Conservation (phyloP, 2,888 invertebrate species). For the Nomada fucata region DNA sequence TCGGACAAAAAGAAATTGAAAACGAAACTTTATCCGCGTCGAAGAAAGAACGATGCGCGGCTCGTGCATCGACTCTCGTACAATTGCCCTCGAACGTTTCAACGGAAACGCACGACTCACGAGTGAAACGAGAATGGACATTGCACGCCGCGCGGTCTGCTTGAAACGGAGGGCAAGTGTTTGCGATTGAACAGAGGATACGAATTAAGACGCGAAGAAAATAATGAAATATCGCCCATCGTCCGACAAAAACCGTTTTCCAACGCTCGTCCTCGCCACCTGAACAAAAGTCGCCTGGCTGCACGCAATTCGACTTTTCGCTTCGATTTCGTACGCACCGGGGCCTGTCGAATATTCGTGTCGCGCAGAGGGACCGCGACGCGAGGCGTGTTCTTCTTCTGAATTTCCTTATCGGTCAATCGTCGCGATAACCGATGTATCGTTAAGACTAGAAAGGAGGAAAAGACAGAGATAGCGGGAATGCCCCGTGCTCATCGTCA, state of each 20-base stretch:
- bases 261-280: too few species aligned
- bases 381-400: background rate
- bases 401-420: conserved; percentile 3
- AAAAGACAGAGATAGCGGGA: conserved; percentile 37
- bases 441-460: conserved; percentile 21
- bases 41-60: background rate
- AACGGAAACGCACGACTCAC: too few species aligned
- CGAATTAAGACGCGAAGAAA: too few species aligned
- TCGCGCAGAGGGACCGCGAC: background rate
- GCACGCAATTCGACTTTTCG: too few species aligned
- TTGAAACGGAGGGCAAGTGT: too few species aligned
- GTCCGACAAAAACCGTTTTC: too few species aligned
- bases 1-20: background rate
- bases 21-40: background rate
- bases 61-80: background rate
- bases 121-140: too few species aligned
- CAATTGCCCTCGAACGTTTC: too few species aligned
- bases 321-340: background rate
- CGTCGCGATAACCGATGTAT: background rate
- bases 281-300: too few species aligned
- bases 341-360: background rate
- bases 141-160: too few species aligned
- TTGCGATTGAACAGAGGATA: too few species aligned
- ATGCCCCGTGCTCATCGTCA: conserved; percentile 50
- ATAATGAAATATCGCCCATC: too few species aligned